Evolutionary conservation across 1,140 invertebrate species (phyloP).

Genomic region (Cataglyphis hispanica): DNA sequence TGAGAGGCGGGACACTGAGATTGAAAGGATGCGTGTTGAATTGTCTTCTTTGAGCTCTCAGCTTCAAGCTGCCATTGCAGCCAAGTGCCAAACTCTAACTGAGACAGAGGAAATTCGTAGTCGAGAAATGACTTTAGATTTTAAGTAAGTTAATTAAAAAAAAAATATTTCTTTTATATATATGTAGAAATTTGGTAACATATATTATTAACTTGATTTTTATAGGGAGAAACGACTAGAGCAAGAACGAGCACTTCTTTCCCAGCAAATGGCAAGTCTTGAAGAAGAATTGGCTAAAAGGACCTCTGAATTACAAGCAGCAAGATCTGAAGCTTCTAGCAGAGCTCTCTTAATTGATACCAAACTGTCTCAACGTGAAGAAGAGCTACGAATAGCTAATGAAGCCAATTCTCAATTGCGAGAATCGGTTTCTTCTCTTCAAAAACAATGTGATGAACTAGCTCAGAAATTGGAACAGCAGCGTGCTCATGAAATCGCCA

Average conservation of each 20-base stretch:
- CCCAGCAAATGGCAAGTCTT: constrained; percentile 92
- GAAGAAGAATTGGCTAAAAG: constrained; percentile 92
- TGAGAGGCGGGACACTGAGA: constrained; percentile 90
- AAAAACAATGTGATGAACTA: constrained; percentile 90
- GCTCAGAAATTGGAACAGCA: constrained; percentile 92
- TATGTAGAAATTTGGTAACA: not conserved
- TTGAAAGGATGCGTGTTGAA: constrained; percentile 90
- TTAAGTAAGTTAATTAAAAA: constrained; percentile 85
- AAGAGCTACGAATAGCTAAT: constrained; percentile 91
- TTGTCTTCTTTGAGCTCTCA: constrained; percentile 89
- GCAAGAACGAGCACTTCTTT: constrained; percentile 91
- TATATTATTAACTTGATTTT: not conserved
- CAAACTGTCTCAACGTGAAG: constrained; percentile 91
- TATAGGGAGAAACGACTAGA: constrained; percentile 92
- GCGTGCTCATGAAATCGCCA: constrained; percentile 91
- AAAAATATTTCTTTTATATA: not conserved
- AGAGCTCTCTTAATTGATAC: constrained; percentile 91
- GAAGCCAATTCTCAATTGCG: constrained; percentile 89
- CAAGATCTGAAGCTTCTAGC: constrained; percentile 91
- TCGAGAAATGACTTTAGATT: constrained; percentile 92
- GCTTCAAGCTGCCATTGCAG: constrained; percentile 89
- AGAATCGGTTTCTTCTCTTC: constrained; percentile 90
- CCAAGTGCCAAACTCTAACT: constrained; percentile 94
- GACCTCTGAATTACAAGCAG: constrained; percentile 91
- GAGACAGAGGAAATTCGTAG: constrained; percentile 93